These are phyloP conservation scores for Sinosuthora webbiana DNA, from an alignment of 2,113 vertebrate genomes.

Conservation along the genomic window DNA sequence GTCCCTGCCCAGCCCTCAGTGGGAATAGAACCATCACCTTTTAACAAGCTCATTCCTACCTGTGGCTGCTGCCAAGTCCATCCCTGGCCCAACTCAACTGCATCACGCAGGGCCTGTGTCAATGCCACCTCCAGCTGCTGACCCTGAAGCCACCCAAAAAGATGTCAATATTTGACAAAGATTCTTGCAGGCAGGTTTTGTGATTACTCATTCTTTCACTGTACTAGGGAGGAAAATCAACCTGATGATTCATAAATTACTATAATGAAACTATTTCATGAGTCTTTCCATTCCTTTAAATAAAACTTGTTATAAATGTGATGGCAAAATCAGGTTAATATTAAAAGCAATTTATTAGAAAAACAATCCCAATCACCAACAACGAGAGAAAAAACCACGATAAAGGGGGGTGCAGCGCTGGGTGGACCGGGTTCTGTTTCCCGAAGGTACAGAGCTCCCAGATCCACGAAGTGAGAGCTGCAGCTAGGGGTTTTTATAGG, in stretches of 20 bases:
- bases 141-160: not conserved
- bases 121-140: not conserved
- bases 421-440: too few relatives aligned
- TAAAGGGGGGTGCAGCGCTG: too few relatives aligned
- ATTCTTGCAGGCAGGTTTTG: not conserved
- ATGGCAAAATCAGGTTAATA: too few relatives aligned
- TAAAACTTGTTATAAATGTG: too few relatives aligned
- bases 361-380: too few relatives aligned
- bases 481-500: too few relatives aligned
- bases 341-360: too few relatives aligned
- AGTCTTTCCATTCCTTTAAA: not conserved
- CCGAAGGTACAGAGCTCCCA: too few relatives aligned
- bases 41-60: not conserved
- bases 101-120: accelerated
- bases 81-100: not conserved
- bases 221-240: not conserved
- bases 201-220: not conserved
- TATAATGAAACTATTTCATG: not conserved
- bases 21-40: not conserved
- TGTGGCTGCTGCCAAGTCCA: not conserved
- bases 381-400: too few relatives aligned
- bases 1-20: not conserved
- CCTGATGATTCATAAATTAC: not conserved
- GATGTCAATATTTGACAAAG: not conserved
- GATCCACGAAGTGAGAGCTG: too few relatives aligned